Base-by-base conservation (phyloP, 2,113 vertebrate species). In the Coreoperca whiteheadi region DNA sequence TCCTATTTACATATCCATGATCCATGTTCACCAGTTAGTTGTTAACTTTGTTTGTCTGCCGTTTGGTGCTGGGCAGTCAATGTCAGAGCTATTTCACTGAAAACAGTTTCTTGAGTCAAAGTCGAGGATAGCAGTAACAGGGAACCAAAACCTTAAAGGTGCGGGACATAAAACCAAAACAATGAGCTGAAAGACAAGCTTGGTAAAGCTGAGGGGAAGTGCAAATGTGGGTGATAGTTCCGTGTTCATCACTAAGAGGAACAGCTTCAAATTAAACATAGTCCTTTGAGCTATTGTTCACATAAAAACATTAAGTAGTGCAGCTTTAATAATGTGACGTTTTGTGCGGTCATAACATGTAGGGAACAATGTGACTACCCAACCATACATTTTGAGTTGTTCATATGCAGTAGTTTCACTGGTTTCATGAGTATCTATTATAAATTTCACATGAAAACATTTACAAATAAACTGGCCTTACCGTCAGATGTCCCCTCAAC, bases 361-460 rank as follows among this genome's bases (percentile, higher is more conserved):
- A 4, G 37, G 15, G 11, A 81, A 50, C n/a, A 28, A 51, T 46
- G 46, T 34, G n/a, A 53, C 14, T n/a, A 60, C n/a, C 30, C 46
- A 46, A 2, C 32, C n/a, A 32, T 43, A 64, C 2, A 15, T 18
- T 68, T 64, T 1, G 0, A 39, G 15, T 25, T 39, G 15, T 59
- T 66, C 39, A 65, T 41, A 39, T 63, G 8, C 18, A 41, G 10
- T 7, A 74, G n/a, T 41, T 64, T 25, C 15, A 21, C 34, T 41
- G 12, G 10, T 34, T 59, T 79, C 41, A 5, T 30, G 14, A 23
- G 18, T 34, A 54, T 74, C 48, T 54, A 12, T 30, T 57, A 82
- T 77, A 79, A 86, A 82, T 65, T 63, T 73, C 66, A 74, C 23
- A 74, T 88, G 15, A 30, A 84, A 79, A 57, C n/a, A 53, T 66